These are phyloP conservation scores for Microctonus hyperodae DNA, from an alignment of 2,888 invertebrate genomes.

Conservation along the genomic window DNA sequence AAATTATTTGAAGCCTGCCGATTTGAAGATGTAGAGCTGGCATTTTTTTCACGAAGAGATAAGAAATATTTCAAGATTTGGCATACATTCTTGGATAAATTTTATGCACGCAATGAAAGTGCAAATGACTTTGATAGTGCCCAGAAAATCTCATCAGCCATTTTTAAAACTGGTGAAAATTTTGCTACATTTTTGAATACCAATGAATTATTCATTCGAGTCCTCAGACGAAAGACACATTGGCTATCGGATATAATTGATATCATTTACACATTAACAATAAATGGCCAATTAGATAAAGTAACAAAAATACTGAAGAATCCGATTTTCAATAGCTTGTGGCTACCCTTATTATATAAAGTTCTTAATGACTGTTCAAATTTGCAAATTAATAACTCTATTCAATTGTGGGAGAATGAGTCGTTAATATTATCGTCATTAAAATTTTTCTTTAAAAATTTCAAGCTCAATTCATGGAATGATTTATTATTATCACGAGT, in stretches of 20 bases:
- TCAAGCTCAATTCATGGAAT: conserved; percentile 33
- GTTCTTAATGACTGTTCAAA: conserved; percentile 45
- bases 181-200: conserved; percentile 39
- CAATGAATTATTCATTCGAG: conserved; percentile 50
- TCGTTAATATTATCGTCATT: conserved; percentile 44
- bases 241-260: conserved; percentile 58
- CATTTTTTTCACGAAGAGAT: conserved; percentile 51
- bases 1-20: conserved; percentile 42
- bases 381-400: conserved; percentile 30
- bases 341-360: conserved; percentile 52
- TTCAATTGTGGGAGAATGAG: conserved; percentile 37
- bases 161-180: conserved; percentile 43
- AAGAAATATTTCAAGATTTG: conserved; percentile 49
- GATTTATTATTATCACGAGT: conserved; percentile 44
- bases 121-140: conserved; percentile 40
- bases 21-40: conserved; percentile 48
- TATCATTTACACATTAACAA: conserved; percentile 48
- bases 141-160: conserved; percentile 42
- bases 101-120: conserved; percentile 38
- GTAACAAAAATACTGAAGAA: conserved; percentile 46
- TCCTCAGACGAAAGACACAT: conserved; percentile 45
- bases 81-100: conserved; percentile 47
- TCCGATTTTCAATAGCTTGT: conserved; percentile 46
- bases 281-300: conserved; percentile 42
- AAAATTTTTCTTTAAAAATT: conserved; percentile 48